Percentiles rank a stretch among this genome's conserved stretches.
Evolutionary conservation across 2,797 vertebrate genomes (phyloP).

Genomic region (Clarias pachynema): DNA sequence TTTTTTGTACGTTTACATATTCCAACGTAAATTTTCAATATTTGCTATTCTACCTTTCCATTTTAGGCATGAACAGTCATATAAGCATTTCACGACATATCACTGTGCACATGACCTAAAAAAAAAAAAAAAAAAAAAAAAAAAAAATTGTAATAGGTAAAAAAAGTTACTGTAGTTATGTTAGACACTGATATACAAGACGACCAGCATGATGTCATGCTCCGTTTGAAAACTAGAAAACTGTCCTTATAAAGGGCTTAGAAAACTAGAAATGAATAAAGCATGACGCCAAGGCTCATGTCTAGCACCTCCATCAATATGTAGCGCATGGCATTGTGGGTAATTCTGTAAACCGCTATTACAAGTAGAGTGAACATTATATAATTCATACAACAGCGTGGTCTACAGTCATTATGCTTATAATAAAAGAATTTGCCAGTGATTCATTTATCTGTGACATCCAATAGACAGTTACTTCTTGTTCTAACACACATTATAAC

Average conservation of each 20-base stretch:
- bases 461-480: not conserved
- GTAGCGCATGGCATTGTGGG: not conserved
- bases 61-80: too few relatives aligned
- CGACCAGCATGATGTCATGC: not conserved
- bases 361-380: not conserved
- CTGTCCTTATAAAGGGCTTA: not conserved
- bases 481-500: not conserved
- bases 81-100: too few relatives aligned
- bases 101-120: too few relatives aligned
- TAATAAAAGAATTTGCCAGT: not conserved
- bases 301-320: not conserved
- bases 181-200: not conserved
- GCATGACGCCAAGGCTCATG: not conserved
- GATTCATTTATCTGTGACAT: too few relatives aligned
- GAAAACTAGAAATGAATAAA: not conserved
- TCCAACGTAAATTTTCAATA: too few relatives aligned
- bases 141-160: too few relatives aligned
- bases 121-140: too few relatives aligned
- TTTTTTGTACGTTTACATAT: too few relatives aligned
- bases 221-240: not conserved
- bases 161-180: not conserved
- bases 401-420: not conserved
- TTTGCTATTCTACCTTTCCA: too few relatives aligned
- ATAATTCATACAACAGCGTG: not conserved
- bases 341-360: not conserved